Percentiles rank a stretch among this genome's conserved stretches.
Evolutionary conservation across 2,797 vertebrate genomes (phyloP).

Genomic region (Ctenopoma kingsleyae): DNA sequence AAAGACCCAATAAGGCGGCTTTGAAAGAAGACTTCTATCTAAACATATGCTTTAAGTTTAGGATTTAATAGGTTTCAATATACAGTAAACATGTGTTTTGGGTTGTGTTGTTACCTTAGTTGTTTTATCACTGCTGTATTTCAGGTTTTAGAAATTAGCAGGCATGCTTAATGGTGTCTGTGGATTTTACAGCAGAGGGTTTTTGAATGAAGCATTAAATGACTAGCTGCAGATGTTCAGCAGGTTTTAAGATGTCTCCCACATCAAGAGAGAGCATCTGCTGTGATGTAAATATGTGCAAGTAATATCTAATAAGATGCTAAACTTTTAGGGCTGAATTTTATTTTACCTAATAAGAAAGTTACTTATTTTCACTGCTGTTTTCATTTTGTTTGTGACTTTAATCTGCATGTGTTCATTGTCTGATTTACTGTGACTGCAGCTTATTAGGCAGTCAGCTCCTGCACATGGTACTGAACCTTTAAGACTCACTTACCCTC

Average conservation of each 20-base stretch:
- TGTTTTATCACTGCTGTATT: slow-evolving; percentile 69
- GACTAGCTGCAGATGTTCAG: slow-evolving; percentile 47
- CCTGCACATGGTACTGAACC: too few species aligned
- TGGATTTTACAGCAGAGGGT: slow-evolving; percentile 59
- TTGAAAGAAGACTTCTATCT: slow-evolving; percentile 35
- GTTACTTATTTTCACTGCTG: background rate
- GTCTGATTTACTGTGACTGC: background rate
- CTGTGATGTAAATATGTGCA: slow-evolving; percentile 27
- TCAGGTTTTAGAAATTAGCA: slow-evolving; percentile 76
- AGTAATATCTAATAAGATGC: slow-evolving; percentile 18
- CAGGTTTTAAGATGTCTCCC: slow-evolving; percentile 44
- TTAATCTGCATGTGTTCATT: background rate
- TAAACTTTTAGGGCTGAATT: slow-evolving; percentile 8
- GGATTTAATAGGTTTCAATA: slow-evolving; percentile 21
- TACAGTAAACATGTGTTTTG: slow-evolving; percentile 69
- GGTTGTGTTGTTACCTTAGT: slow-evolving; percentile 49
- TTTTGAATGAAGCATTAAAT: slow-evolving; percentile 63
- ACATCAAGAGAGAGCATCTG: slow-evolving; percentile 44
- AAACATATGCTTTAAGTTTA: slow-evolving; percentile 57
- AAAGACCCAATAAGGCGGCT: slow-evolving; percentile 25
- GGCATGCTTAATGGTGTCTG: slow-evolving; percentile 68
- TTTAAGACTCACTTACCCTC: too few species aligned
- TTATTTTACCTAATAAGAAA: background rate
- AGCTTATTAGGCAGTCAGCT: too few species aligned
- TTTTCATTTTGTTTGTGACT: background rate